Evolutionary conservation across 2,113 vertebrate genomes (phyloP), one percentile per base, ranked within the genome.

Genomic region (Nipponia nippon): DNA sequence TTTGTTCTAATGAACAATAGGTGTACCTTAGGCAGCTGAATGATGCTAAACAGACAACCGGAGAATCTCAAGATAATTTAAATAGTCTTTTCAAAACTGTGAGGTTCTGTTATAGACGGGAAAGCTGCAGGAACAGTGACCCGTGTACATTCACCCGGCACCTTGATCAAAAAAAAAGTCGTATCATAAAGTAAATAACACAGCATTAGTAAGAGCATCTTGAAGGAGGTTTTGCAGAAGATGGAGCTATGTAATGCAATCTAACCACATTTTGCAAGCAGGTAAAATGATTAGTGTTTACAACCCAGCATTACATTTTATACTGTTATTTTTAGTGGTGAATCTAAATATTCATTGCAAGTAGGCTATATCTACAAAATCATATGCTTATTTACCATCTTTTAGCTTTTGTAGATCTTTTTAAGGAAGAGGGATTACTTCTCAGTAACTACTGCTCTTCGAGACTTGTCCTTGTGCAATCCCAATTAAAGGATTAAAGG

Each of bases 91-190:
- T 52, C 84, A 75, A 78, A 93, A 11, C 47, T 6, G 16, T 11
- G 46, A 85, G 73, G 61, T 50, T 82, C 83, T 87, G 42, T 32
- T 44, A 0, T 1, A 72, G 56, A 61, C 8, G 44, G 65, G 56
- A 38, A 76, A 79, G 56, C 61, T 52, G 83, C 40, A 67, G 53
- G 36, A 91, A 79, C 78, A 92, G 77, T 6, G 55, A 53, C 65
- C 53, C 0, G 0, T 4, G 49, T 20, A 20, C 46, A 29, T 34
- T 71, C 49, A 44, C 40, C 44, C n/a, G 6, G 11, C 34, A 30
- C 71, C 70, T 61, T 25, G 34, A 92, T 69, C 61, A 73, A 82
- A 89, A 82, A 52, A 90, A 72, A 65, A 87, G 88, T 16, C 46
- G 8, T 53, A 53, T 11, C 47, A 53, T 7, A 26, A 87, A 67